These are phyloP conservation scores for Chunga burmeisteri DNA, from an alignment of 2,113 vertebrate species.

Conservation along the genomic window DNA sequence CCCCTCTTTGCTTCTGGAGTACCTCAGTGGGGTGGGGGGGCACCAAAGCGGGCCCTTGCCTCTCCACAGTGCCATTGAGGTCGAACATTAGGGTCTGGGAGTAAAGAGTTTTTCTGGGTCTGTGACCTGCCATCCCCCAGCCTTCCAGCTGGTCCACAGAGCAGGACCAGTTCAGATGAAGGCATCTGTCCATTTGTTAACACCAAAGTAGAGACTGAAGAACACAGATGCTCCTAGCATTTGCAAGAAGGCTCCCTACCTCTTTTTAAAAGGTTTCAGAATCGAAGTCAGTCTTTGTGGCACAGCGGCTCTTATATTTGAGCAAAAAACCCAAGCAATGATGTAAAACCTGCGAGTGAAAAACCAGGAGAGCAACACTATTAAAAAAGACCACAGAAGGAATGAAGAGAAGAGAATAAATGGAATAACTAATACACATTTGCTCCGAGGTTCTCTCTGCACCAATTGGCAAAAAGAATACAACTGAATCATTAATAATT, in stretches of 20 bases:
- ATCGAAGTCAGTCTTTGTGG: background rate
- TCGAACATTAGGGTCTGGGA: background rate
- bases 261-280: background rate
- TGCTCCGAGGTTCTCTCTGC: conserved; percentile 31
- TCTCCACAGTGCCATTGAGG: background rate
- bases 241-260: background rate
- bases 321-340: background rate
- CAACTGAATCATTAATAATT: conserved; percentile 35
- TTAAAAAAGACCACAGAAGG: background rate
- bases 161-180: background rate
- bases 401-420: background rate
- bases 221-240: background rate
- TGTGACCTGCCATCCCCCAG: background rate
- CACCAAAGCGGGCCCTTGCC: background rate
- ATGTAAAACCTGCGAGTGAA: background rate
- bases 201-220: background rate
- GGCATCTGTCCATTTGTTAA: background rate
- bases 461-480: conserved; percentile 50
- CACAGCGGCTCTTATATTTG: background rate
- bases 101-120: background rate
- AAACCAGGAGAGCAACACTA: background rate
- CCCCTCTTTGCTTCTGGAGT: background rate
- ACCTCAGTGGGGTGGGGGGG: background rate
- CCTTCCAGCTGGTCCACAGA: background rate
- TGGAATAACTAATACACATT: conserved; percentile 13